phyloP scores from a whole-genome alignment of 2,113 vertebrate genomes.

The Etheostoma cragini region DNA sequence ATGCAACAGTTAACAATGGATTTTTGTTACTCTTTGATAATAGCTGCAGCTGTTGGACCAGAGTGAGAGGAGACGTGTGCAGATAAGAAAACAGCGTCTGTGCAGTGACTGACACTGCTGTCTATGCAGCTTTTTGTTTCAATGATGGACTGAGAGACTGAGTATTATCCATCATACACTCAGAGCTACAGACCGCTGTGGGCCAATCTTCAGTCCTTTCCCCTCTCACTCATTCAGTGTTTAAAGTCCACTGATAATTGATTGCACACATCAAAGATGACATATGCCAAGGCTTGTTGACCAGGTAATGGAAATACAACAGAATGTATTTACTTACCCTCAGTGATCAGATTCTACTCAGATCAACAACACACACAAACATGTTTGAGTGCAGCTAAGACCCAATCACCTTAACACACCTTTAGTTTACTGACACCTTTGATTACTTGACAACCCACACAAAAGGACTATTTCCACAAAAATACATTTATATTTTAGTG shows the following conservation, averaged over 20 bases:
- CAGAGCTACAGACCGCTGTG: constrained; percentile 15
- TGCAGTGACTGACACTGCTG: background rate
- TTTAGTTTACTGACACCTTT: background rate
- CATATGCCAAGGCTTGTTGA: constrained; percentile 26
- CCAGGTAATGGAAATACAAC: constrained; percentile 25
- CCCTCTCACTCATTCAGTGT: constrained; percentile 28
- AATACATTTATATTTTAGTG: background rate
- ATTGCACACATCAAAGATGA: constrained; percentile 29
- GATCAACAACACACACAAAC: background rate
- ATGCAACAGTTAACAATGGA: background rate
- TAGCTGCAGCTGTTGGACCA: constrained; percentile 3
- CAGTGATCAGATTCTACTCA: background rate
- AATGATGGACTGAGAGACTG: constrained; percentile 13
- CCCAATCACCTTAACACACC: background rate
- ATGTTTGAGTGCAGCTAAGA: background rate
- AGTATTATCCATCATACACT: constrained; percentile 29
- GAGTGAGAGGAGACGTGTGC: background rate
- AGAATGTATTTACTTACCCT: background rate
- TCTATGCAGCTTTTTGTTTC: constrained; percentile 25
- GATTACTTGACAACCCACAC: background rate
- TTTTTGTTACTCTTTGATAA: constrained; percentile 3
- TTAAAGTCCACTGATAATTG: constrained; percentile 43
- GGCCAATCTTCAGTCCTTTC: constrained; percentile 1
- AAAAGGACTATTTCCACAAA: background rate
- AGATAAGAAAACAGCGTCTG: background rate